Percentiles rank a stretch among this genome's conserved stretches.
Conservation (phyloP, 2,797 vertebrate species). For the Coluber constrictor region DNA sequence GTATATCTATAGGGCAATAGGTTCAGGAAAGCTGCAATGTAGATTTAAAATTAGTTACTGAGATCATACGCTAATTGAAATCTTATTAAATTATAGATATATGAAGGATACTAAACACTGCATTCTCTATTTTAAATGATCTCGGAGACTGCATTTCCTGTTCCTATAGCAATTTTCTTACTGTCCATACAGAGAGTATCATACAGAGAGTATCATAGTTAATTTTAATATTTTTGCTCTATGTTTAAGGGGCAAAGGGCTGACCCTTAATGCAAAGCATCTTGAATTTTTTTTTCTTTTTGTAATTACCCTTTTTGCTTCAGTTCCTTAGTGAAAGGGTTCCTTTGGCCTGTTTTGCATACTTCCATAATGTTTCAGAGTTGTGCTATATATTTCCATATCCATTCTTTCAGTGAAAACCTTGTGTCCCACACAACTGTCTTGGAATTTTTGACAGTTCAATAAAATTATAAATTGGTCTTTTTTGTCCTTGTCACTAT, state of each 20-base stretch:
- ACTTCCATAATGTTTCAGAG: constrained; percentile 37
- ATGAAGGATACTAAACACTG: not conserved
- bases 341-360: not conserved
- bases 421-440: constrained; percentile 62
- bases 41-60: not conserved
- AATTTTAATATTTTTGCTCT: not conserved
- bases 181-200: not conserved
- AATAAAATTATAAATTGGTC: constrained; percentile 69
- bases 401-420: constrained; percentile 49
- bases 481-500: constrained; percentile 65
- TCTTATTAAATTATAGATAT: not conserved
- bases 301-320: constrained; percentile 27
- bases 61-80: not conserved
- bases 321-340: not conserved
- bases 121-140: not conserved
- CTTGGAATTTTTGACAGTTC: constrained; percentile 73
- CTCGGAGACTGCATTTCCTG: not conserved
- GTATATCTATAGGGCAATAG: not conserved
- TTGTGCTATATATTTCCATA: not conserved
- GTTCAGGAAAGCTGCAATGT: not conserved
- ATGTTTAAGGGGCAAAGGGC: not conserved
- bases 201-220: not conserved
- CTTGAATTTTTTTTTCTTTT: not conserved
- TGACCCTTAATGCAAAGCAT: not conserved
- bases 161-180: not conserved